Conservation (phyloP, 2,888 invertebrate genomes). For the Molanna angustata region DNA sequence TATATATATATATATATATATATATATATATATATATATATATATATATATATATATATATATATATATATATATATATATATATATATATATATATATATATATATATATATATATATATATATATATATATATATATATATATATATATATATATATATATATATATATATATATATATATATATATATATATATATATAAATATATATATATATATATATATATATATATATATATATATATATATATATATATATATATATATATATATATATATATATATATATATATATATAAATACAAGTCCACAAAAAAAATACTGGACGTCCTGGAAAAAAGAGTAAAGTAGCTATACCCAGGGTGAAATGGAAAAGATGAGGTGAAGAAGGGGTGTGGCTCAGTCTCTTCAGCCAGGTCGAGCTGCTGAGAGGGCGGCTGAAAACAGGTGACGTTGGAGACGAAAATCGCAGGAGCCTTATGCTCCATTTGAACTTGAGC, state of each 20-base stretch:
- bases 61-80: not conserved
- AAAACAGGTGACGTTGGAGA: no score
- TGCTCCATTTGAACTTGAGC: no score
- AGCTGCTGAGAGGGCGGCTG: no score
- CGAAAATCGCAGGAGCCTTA: no score
- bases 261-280: not conserved
- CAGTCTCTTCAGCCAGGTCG: no score
- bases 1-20: not conserved
- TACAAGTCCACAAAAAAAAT: no score
- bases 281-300: not conserved
- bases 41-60: not conserved
- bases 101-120: not conserved
- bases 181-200: not conserved
- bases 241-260: not conserved
- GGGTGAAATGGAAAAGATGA: no score
- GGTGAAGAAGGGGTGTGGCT: no score
- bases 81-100: not conserved
- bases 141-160: not conserved
- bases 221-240: not conserved
- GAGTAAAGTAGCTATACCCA: no score
- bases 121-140: not conserved
- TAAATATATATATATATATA: not conserved
- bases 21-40: not conserved
- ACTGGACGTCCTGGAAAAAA: no score
- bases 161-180: not conserved